Percentiles rank a stretch among this genome's conserved stretches.
These are phyloP conservation scores for Myotis pilosus DNA, from an alignment of 2,797 vertebrate species.

Conservation along the genomic window DNA sequence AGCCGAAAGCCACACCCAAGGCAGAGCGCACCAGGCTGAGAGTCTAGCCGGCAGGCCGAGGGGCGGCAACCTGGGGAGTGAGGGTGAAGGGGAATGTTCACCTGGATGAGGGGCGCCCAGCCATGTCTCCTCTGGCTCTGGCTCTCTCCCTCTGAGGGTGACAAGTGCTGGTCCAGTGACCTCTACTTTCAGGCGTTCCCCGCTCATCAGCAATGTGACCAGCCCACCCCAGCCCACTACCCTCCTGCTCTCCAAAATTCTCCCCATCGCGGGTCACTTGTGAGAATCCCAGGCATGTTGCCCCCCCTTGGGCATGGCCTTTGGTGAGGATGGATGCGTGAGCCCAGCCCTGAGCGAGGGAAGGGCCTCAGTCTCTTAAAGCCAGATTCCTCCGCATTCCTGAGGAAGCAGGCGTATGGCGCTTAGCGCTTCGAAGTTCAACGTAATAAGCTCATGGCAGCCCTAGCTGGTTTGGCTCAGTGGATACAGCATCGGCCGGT, in stretches of 20 bases:
- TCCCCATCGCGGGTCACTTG: not conserved
- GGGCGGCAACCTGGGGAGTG: not conserved
- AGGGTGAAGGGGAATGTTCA: not conserved
- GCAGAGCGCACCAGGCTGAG: not conserved
- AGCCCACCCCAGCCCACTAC: not conserved
- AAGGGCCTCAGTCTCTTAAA: not conserved
- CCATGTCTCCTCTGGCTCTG: not conserved
- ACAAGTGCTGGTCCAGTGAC: not conserved
- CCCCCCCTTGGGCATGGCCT: not conserved
- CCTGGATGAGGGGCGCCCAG: rapidly evolving
- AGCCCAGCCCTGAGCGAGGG: not conserved
- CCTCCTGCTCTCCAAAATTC: not conserved
- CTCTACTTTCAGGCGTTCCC: not conserved
- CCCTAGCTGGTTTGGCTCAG: too few species aligned
- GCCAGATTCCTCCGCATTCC: not conserved
- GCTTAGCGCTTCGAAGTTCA: not conserved
- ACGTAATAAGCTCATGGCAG: not conserved
- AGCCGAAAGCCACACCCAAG: not conserved
- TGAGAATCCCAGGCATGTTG: not conserved
- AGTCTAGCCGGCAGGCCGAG: not conserved
- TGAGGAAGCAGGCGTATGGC: not conserved
- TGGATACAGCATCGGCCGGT: too few species aligned
- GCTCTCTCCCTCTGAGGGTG: not conserved
- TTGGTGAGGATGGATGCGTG: not conserved
- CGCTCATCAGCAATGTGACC: not conserved